Base-by-base conservation (phyloP, 2,888 invertebrate genomes). In the Pristionchus arcanus region DNA sequence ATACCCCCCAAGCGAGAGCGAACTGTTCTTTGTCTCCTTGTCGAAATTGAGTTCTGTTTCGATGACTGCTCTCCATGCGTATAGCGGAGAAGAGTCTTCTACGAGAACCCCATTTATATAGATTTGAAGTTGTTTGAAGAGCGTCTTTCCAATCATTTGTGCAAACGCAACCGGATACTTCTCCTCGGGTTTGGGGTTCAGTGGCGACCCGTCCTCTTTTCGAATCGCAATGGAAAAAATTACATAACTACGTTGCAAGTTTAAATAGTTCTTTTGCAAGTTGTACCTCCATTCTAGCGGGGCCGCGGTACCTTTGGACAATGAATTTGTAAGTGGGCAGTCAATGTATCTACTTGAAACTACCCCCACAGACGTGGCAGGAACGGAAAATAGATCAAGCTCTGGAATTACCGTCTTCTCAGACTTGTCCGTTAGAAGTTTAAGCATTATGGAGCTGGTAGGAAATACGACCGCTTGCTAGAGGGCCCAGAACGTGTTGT, bases 341-440 rank as follows among this genome's bases (percentile, higher is more conserved):
- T 89, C 77, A n/a, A 74, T 34, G 34, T 59, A 77, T 89, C 71
- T 21, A 11, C 53, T 28, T 3, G 11, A 3, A 16, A 71, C 71
- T 31, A 88, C 49, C 13, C 88, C 74, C 15, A 88, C 88, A 11
- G 68, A 21, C 1, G 88, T 71, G n/a, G 15, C 49, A 9, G 88
- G 88, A 37, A 74, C 34, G 49, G 74, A 74, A 59, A 88, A 88
- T 11, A 88, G 88, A 71, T 88, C 88, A 68, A 88, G 74, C 74
- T 74, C 88, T 11, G 68, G 53, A 25, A 31, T 19, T 3, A 49
- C 42, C 7, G 88, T 34, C 16, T 55, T 68, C 9, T 4, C n/a
- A 5, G 88, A 88, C 7, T 68, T 42, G 11, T 71, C 66, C 15
- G 55, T 28, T 21, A 88, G 42, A 28, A 71, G 7, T 42, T 68